Evolutionary conservation across 2,797 vertebrate species (phyloP).

Genomic region (Percopsis omiscomaycus): DNA sequence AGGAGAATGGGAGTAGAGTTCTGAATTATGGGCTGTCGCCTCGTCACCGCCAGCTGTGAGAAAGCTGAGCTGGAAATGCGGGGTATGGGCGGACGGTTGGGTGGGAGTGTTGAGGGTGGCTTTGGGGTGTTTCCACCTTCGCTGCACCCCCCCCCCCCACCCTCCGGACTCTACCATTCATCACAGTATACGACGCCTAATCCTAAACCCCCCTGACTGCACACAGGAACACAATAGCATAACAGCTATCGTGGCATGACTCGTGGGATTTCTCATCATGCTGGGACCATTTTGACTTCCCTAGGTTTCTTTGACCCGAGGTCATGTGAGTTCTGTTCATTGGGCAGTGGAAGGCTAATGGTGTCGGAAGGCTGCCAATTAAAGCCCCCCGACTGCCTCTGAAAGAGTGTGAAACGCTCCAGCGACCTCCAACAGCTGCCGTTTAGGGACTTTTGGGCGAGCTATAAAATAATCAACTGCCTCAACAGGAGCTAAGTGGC

Average conservation of each 20-base stretch:
- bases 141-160: neutral
- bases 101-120: constrained; percentile 25
- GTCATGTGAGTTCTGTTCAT: constrained; percentile 17
- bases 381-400: too few relatives aligned
- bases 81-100: constrained; percentile 31
- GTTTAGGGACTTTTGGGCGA: too few relatives aligned
- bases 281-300: too few relatives aligned
- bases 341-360: neutral
- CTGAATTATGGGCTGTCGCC: constrained; percentile 51
- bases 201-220: constrained; percentile 23
- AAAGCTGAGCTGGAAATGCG: constrained; percentile 35
- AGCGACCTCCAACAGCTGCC: too few relatives aligned
- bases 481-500: too few relatives aligned
- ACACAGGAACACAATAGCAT: constrained; percentile 28
- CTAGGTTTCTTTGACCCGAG: constrained; percentile 19
- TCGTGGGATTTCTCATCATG: too few relatives aligned
- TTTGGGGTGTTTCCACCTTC: constrained; percentile 17
- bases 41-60: constrained; percentile 45
- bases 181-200: constrained; percentile 32
- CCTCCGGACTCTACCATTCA: constrained; percentile 57
- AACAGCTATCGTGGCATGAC: constrained; percentile 11
- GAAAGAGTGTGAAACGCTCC: too few relatives aligned
- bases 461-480: too few relatives aligned
- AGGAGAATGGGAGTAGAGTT: constrained; percentile 14
- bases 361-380: too few relatives aligned